These are phyloP conservation scores for Melanotaenia nigrans DNA, from an alignment of 2,797 vertebrate genomes.

Conservation along the genomic window DNA sequence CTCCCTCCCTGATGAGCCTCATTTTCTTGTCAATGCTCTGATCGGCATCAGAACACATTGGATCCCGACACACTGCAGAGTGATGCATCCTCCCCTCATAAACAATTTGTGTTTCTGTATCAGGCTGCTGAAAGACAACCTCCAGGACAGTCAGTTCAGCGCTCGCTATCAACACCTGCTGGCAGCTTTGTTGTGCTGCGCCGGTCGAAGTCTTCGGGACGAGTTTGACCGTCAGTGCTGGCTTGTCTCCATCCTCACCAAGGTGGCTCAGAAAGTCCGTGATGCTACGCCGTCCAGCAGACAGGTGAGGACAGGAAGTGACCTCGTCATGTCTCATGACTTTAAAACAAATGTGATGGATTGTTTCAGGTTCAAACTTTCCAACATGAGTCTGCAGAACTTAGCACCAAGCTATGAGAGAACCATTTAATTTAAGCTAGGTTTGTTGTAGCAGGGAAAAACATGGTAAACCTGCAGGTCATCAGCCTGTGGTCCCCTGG, in stretches of 20 bases:
- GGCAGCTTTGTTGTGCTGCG: slow-evolving; percentile 94
- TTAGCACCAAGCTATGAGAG: too few relatives aligned
- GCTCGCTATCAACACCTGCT: slow-evolving; percentile 95
- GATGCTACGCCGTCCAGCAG: slow-evolving; percentile 87
- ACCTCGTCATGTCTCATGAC: background rate
- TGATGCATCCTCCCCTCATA: background rate
- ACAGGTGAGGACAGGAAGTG: slow-evolving; percentile 79
- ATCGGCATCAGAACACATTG: too few relatives aligned
- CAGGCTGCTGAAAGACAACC: slow-evolving; percentile 94
- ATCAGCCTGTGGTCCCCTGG: too few relatives aligned
- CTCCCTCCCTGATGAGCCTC: too few relatives aligned
- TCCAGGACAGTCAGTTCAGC: slow-evolving; percentile 96
- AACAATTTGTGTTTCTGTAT: background rate
- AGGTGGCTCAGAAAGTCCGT: slow-evolving; percentile 89
- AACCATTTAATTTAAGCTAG: too few relatives aligned
- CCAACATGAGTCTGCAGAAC: too few relatives aligned
- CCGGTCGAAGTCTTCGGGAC: slow-evolving; percentile 89
- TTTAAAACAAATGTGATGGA: background rate
- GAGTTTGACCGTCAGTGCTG: slow-evolving; percentile 94
- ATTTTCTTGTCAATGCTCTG: too few relatives aligned
- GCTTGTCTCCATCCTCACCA: slow-evolving; percentile 88
- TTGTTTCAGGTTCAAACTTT: background rate
- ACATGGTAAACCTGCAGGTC: too few relatives aligned
- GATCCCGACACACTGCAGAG: background rate
- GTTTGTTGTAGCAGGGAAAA: too few relatives aligned